A percentile compares a stretch with the other conserved stretches of the same genome.
Evolutionary conservation across 2,797 vertebrate species (phyloP).

Genomic region (Chromobotia macracanthus): DNA sequence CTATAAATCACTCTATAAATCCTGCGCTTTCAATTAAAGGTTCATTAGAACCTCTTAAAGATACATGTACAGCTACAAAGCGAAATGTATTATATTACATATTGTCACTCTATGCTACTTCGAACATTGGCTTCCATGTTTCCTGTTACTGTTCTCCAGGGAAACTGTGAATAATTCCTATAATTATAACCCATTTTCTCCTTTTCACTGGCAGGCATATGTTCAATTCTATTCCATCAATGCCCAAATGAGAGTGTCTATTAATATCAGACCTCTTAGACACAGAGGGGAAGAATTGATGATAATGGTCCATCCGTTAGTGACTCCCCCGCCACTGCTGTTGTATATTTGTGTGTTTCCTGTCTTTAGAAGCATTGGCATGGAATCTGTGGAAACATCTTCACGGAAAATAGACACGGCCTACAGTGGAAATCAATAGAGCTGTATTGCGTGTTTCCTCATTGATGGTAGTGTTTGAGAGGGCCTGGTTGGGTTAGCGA

Average conservation of each 20-base stretch:
- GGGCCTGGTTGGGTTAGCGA: constrained; percentile 34
- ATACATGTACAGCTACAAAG: constrained; percentile 31
- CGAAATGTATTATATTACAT: neutral
- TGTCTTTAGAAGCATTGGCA: constrained; percentile 47
- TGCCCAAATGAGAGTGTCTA: constrained; percentile 62
- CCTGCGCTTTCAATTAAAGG: neutral
- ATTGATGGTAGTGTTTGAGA: constrained; percentile 67
- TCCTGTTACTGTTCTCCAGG: constrained; percentile 30
- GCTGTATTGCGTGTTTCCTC: constrained; percentile 63
- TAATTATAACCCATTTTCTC: constrained; percentile 64
- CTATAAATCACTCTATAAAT: neutral
- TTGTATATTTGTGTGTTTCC: constrained; percentile 52
- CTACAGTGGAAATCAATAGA: constrained; percentile 73
- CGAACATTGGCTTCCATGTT: constrained; percentile 36
- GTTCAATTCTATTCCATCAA: constrained; percentile 47
- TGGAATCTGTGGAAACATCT: constrained; percentile 50
- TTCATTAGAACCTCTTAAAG: neutral
- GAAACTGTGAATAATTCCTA: constrained; percentile 55
- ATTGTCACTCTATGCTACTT: constrained; percentile 17
- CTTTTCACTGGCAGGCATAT: constrained; percentile 31
- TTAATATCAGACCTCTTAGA: constrained; percentile 62
- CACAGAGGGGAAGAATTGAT: constrained; percentile 31
- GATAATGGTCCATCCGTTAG: constrained; percentile 34
- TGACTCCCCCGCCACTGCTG: constrained; percentile 30
- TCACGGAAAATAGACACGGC: constrained; percentile 65